These are phyloP conservation scores for Cantharis nigra DNA, from an alignment of 2,888 invertebrate species.

Conservation along the genomic window DNA sequence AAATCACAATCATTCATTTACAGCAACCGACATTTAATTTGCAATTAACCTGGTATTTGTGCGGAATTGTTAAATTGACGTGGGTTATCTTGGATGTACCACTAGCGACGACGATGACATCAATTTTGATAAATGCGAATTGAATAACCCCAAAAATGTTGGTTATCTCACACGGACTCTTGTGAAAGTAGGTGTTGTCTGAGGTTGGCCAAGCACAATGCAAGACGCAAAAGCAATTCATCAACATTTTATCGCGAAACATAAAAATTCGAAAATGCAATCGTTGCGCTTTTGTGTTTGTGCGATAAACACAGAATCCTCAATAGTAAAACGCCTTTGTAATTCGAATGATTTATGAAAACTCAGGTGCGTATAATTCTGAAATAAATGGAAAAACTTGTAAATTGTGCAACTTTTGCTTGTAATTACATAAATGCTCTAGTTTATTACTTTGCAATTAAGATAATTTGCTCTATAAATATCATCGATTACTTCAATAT, in stretches of 20 bases:
- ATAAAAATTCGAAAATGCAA: not conserved
- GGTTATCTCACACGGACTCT: not conserved
- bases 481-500: not conserved
- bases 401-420: not conserved
- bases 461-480: not conserved
- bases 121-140: conserved; percentile 8
- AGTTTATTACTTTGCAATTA: not conserved
- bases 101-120: conserved; percentile 1
- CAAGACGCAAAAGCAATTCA: not conserved
- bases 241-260: not conserved
- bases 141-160: not conserved
- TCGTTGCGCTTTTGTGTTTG: not conserved
- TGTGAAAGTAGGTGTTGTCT: not conserved
- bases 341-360: not conserved
- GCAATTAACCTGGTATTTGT: conserved; percentile 17
- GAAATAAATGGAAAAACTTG: not conserved
- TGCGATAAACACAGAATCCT: not conserved
- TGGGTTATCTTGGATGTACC: conserved; percentile 3
- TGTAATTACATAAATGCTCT: not conserved
- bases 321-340: not conserved
- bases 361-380: not conserved
- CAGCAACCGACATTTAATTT: conserved; percentile 11
- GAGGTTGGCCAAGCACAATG: not conserved
- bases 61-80: not conserved
- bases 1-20: conserved; percentile 10